These are phyloP conservation scores for Mellilla xanthometata DNA, from an alignment of 2,888 invertebrate species.

Conservation along the genomic window DNA sequence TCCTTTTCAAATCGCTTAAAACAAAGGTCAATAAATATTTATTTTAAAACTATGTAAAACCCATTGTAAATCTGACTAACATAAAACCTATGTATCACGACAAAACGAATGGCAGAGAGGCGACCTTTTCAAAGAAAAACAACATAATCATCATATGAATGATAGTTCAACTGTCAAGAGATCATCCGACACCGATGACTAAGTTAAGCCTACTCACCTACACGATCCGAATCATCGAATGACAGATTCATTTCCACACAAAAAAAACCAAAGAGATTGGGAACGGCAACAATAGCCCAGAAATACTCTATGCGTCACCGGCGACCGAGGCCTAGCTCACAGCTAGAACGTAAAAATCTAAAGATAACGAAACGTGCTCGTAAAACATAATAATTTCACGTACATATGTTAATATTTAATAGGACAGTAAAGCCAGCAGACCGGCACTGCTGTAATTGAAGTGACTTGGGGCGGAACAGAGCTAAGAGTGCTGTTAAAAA, in stretches of 20 bases:
- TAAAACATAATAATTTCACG: constrained; percentile 37
- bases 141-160: not conserved
- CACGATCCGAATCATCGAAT: constrained; percentile 8
- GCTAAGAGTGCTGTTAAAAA: constrained; percentile 43
- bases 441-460: constrained; percentile 57
- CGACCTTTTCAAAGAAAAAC: no score
- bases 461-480: constrained; percentile 21
- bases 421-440: constrained; percentile 70
- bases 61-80: no score
- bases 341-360: constrained; percentile 24
- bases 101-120: no score
- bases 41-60: no score
- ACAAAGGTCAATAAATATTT: no score
- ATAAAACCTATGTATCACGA: no score
- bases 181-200: constrained; percentile 11
- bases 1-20: no score
- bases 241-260: constrained; percentile 15
- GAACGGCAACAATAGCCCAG: constrained; percentile 18
- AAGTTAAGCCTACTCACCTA: constrained; percentile 2
- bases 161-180: not conserved
- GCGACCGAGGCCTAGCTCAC: constrained; percentile 9
- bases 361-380: constrained; percentile 21
- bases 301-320: constrained; percentile 19
- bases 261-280: constrained; percentile 12
- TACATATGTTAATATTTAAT: constrained; percentile 60